Evolutionary conservation across 1,140 invertebrate species (phyloP), one percentile per base, ranked within the genome.

Genomic region (Drosophila ercepeae): DNA sequence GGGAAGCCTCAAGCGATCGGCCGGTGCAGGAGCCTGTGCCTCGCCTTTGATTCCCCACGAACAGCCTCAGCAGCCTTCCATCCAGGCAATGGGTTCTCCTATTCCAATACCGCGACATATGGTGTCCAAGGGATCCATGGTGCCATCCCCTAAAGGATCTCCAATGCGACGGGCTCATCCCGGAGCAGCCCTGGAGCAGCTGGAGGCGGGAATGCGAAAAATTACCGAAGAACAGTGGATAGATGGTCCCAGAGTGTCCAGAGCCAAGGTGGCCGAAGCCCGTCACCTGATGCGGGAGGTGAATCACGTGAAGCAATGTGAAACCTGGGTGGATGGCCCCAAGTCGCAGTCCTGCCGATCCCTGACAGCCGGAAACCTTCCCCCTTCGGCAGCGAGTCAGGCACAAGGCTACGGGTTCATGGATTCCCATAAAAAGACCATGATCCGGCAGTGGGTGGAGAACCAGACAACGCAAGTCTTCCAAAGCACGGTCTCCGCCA

Each of bases 321-420:
- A 98, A 92, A 98, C 96, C 0, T 99, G 98, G 98, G 96, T 98
- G 44, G 98, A 99, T 91, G 97, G 97, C 0, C 98, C 97, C 0
- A 94, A 95, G 27, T 91, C 90, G 0, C 89, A 76, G 4, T 91
- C 90, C 1, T 81, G 78, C 8, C 67, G 73, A 29, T 83, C 89
- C 5, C 63, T 91, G 0, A 90, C 81, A 8, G 89, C 90, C 0
- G 89, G 82, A 4, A 91, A 88, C 55, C 42, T 92, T 11, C 92
- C 91, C 45, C 50, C 78, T 50, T 23, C 90, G n/a, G 42, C 19
- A 44, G 16, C 68, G 4, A 57, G 68, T 53, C 73, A 91, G 73
- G 36, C 92, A 63, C 78, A 89, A 29, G 94, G 94, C 0, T 97
- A 97, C 78, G 96, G 96, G 2, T 97, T 96, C 77, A 97, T 97